phyloP scores from a whole-genome alignment of 2,113 vertebrate genomes.

The Macquaria australasica region DNA sequence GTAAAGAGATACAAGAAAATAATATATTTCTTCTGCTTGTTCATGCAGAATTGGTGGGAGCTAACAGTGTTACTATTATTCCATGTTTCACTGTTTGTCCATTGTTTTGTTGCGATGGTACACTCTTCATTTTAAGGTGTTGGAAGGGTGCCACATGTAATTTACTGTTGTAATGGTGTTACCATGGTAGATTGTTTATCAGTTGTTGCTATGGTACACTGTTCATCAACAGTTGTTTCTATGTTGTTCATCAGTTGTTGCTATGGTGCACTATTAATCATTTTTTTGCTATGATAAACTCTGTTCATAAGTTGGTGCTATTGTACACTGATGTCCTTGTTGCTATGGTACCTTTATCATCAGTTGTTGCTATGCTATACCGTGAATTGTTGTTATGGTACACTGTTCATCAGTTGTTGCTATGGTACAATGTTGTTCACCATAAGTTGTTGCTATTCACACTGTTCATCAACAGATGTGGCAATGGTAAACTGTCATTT shows the following conservation, averaged over 20 bases:
- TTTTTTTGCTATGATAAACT: slow-evolving; percentile 42
- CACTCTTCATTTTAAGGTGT: not conserved
- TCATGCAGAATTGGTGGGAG: not conserved
- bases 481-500: too few species aligned
- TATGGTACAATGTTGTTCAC: not conserved
- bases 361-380: not conserved
- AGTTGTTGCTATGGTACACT: too few species aligned
- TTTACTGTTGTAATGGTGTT: too few species aligned
- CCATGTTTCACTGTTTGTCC: not conserved
- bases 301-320: slow-evolving; percentile 39
- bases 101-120: too few species aligned
- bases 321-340: slow-evolving; percentile 27
- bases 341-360: not conserved
- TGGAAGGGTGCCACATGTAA: too few species aligned
- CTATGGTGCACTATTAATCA: slow-evolving; percentile 34
- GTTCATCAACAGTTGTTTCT: too few species aligned
- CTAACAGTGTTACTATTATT: too few species aligned
- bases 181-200: too few species aligned
- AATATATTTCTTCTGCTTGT: not conserved
- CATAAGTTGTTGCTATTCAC: too few species aligned
- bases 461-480: too few species aligned
- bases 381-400: not conserved
- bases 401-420: not conserved
- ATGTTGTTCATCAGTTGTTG: too few species aligned
- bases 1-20: not conserved